Evolutionary conservation across 2,113 vertebrate genomes (phyloP).

Genomic region (Dermatemys mawii): DNA sequence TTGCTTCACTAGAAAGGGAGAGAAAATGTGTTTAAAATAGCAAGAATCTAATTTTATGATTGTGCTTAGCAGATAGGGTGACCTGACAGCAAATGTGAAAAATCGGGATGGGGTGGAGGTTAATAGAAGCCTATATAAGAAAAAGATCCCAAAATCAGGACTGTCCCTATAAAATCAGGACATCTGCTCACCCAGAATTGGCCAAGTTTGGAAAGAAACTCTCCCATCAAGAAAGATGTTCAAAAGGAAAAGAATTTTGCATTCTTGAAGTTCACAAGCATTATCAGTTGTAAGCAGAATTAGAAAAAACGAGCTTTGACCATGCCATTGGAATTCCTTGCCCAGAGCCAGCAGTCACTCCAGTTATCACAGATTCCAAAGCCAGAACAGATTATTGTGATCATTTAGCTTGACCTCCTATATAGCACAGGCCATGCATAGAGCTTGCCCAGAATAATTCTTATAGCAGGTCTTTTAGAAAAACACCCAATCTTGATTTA

Average conservation of each 20-base stretch:
- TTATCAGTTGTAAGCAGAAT: rapidly evolving
- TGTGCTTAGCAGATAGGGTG: rapidly evolving
- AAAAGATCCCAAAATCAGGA: too few relatives aligned
- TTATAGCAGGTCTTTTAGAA: background rate
- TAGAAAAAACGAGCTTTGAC: rapidly evolving
- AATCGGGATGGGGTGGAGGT: too few relatives aligned
- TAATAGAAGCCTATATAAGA: too few relatives aligned
- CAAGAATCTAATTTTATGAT: rapidly evolving
- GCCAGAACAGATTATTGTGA: too few relatives aligned
- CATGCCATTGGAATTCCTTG: rapidly evolving
- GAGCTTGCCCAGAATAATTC: background rate
- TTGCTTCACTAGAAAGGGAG: rapidly evolving
- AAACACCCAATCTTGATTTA: background rate
- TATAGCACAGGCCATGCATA: background rate
- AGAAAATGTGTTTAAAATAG: rapidly evolving
- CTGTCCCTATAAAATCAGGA: too few relatives aligned
- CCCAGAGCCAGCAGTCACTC: background rate
- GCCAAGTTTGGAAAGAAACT: rapidly evolving
- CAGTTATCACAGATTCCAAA: too few relatives aligned
- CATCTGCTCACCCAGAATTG: too few relatives aligned
- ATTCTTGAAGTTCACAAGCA: background rate
- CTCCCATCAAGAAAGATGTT: background rate
- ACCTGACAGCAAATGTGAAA: too few relatives aligned
- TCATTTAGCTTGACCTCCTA: too few relatives aligned
- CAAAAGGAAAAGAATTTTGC: background rate